Evolutionary conservation across 2,888 invertebrate species (phyloP).

Genomic region (Lathronympha strigana): DNA sequence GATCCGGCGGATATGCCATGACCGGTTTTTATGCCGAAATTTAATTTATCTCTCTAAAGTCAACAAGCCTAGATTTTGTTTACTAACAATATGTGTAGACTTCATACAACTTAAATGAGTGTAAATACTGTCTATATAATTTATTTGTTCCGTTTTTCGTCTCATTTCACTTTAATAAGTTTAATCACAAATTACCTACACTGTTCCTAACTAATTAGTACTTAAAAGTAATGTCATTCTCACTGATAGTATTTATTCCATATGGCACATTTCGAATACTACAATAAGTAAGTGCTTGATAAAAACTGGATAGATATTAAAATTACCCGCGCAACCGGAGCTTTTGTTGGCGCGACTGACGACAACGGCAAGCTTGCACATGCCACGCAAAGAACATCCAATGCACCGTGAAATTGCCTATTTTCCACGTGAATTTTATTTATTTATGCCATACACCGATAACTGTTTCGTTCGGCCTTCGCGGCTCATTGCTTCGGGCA

Average conservation of each 20-base stretch:
- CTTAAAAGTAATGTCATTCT: no score
- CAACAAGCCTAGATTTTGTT: no score
- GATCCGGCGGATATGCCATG: no score
- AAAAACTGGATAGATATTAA: conserved; percentile 53
- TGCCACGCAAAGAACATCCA: conserved; percentile 74
- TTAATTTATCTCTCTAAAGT: no score
- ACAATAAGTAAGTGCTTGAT: conserved; percentile 14
- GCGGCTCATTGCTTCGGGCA: conserved; percentile 63
- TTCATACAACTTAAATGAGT: no score
- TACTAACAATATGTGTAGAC: no score
- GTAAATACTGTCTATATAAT: no score
- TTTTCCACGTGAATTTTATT: conserved; percentile 82
- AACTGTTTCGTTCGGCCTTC: conserved; percentile 70
- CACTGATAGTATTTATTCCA: not conserved
- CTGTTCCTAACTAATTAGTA: no score
- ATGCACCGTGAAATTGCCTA: conserved; percentile 84
- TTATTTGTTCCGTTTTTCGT: no score
- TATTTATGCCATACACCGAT: conserved; percentile 81
- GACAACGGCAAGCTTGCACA: conserved; percentile 56
- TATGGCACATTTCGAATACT: not conserved
- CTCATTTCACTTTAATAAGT: no score
- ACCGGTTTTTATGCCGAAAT: no score
- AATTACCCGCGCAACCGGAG: conserved; percentile 69
- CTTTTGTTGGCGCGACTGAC: conserved; percentile 68
- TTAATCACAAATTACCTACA: no score